These are phyloP conservation scores for Catocala nupta DNA, from an alignment of 2,888 invertebrate genomes.

Conservation along the genomic window DNA sequence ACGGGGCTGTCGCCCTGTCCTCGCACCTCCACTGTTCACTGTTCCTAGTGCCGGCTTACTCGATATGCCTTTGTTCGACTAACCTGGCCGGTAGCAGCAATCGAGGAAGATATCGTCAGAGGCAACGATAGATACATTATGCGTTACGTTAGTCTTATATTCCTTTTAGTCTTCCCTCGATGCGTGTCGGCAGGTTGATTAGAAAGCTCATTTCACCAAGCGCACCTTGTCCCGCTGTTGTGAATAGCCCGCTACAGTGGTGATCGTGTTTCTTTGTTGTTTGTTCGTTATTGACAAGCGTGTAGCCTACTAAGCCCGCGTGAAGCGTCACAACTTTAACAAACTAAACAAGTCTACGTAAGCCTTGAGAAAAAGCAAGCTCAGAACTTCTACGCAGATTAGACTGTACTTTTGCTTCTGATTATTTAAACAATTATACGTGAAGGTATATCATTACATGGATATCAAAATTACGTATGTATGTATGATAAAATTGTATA, in stretches of 20 bases:
- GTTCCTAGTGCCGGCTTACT: conserved; percentile 24
- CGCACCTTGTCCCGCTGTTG: conserved; percentile 69
- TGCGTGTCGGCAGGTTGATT: conserved; percentile 63
- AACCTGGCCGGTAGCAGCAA: conserved; percentile 53
- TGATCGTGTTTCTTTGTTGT: conserved; percentile 58
- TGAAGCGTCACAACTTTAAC: conserved; percentile 69
- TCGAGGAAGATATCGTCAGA: conserved; percentile 50
- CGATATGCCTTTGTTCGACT: conserved; percentile 26
- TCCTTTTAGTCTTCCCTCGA: conserved; percentile 58
- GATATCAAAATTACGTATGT: conserved; percentile 45
- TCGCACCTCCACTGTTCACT: conserved; percentile 42
- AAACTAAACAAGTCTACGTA: conserved; percentile 71
- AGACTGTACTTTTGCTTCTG: conserved; percentile 49
- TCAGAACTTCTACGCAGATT: conserved; percentile 55
- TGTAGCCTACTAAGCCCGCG: conserved; percentile 70
- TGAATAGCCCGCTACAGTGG: conserved; percentile 59
- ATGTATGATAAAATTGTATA: conserved; percentile 43
- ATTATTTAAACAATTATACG: conserved; percentile 26
- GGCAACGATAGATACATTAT: conserved; percentile 26
- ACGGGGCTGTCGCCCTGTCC: conserved; percentile 26
- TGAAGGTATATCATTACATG: conserved; percentile 21
- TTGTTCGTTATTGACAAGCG: conserved; percentile 69
- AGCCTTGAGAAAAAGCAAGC: conserved; percentile 78
- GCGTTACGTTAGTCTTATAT: conserved; percentile 45
- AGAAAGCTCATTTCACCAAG: conserved; percentile 71